Conservation (phyloP, 2,797 vertebrate species). For the Sebastes hopkinsi region DNA sequence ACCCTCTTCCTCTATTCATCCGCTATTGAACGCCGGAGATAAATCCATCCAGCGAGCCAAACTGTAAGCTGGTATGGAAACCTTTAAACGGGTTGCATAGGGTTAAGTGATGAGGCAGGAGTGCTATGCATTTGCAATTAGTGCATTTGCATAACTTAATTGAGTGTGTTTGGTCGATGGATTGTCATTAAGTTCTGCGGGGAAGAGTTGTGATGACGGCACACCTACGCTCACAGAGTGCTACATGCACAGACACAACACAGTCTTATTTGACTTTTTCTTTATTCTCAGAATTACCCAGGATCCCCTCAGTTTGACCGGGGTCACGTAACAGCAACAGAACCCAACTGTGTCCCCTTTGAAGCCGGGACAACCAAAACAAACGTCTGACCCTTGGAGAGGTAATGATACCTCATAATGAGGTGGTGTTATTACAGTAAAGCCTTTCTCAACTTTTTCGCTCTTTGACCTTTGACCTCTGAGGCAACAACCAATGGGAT, state of each 20-base stretch:
- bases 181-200: slow-evolving; percentile 44
- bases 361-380: slow-evolving; percentile 33
- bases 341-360: slow-evolving; percentile 1
- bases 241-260: not conserved
- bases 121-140: slow-evolving; percentile 64
- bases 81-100: slow-evolving; percentile 53
- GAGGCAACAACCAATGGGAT: not conserved
- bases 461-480: slow-evolving; percentile 52
- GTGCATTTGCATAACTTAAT: slow-evolving; percentile 77
- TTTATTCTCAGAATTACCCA: slow-evolving; percentile 3
- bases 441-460: slow-evolving; percentile 21
- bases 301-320: not conserved
- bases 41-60: slow-evolving; percentile 10
- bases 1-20: slow-evolving; percentile 30
- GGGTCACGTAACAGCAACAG: slow-evolving; percentile 6
- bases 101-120: slow-evolving; percentile 65
- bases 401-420: slow-evolving; percentile 35
- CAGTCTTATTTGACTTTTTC: not conserved
- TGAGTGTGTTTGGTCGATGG: slow-evolving; percentile 54
- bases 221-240: not conserved
- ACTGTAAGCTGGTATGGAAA: slow-evolving; percentile 27
- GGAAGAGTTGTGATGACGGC: not conserved
- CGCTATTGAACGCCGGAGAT: slow-evolving; percentile 13
- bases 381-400: slow-evolving; percentile 16
- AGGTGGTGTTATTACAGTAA: slow-evolving; percentile 49